Base-by-base conservation (phyloP, 2,797 vertebrate genomes). In the Halcyon chelicuti region DNA sequence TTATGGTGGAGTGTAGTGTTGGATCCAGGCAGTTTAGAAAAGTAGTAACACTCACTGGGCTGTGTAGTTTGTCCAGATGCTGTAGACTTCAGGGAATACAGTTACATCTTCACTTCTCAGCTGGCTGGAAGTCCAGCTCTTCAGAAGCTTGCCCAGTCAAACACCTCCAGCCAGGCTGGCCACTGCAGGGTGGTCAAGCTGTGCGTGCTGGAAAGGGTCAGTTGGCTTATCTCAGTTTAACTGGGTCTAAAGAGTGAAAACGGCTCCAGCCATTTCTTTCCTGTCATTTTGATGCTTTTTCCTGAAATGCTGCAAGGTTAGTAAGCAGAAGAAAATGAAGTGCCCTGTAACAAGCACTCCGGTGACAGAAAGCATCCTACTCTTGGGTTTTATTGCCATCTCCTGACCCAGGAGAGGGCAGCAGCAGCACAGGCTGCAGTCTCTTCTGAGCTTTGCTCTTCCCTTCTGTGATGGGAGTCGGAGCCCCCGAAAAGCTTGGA, bases 341-440 rank as follows among this genome's bases (percentile, higher is more conserved):
- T 19, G 52, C 10, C 5, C 3, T 26, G 0, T 63, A 54, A 31
- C 7, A 28, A 46, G 12, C 17, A 3, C 12, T 26, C 29, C 44
- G 29, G 22, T 74, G 71, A 22, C 17, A 35, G 71, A 57, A 68
- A 31, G 17, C 37, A 42, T 70, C 42, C 46, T 1, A 15, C 33
- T 91, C 11, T 37, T 40, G 8, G 54, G 46, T 29, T 77, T 39
- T 76, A 47, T 40, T 80, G 68, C 23, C 57, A n/a, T 23, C 22
- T 84, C 25, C 62, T 89, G 52, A 85, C 84, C 94, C 97, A 96
- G 97, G 92, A 97, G 96, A 85, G 97, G 97, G 97, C 95, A 95
- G 93, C 90, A 96, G 67, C 76, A 90, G 80, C 66, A 26, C 66
- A 60, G 44, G 52, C 68, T 95, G 66, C 28, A 16, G 37, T 16